phyloP scores from a whole-genome alignment of 2,113 vertebrate genomes.

The Psettodes erumei region DNA sequence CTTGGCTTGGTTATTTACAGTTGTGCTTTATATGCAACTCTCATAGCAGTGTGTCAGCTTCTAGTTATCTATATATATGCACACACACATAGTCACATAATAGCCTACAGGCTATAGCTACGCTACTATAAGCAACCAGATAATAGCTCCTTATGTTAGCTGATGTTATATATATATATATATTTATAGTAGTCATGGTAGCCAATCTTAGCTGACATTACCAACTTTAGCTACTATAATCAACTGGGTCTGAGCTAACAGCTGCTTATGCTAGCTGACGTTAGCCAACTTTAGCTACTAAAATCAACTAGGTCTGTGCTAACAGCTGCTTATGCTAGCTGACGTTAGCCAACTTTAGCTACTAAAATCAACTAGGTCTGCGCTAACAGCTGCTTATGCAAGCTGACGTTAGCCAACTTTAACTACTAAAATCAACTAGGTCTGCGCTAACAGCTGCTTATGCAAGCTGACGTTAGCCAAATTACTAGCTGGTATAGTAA shows the following conservation, averaged over 20 bases:
- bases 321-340: background rate
- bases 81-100: no score
- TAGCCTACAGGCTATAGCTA: no score
- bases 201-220: background rate
- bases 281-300: background rate
- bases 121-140: background rate
- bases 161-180: no score
- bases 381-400: no score
- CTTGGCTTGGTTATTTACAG: constrained; percentile 33
- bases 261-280: no score
- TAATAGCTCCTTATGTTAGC: no score
- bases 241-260: no score
- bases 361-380: no score
- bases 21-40: constrained; percentile 24
- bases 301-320: background rate
- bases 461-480: background rate
- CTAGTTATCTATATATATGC: no score
- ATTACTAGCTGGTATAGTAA: background rate
- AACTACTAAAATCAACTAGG: background rate
- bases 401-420: background rate
- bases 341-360: background rate
- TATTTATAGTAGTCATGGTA: background rate
- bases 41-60: background rate
- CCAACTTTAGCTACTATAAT: no score
- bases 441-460: background rate